Evolutionary conservation across 2,888 invertebrate genomes (phyloP).

Genomic region (Pseudeuparius sepicola): DNA sequence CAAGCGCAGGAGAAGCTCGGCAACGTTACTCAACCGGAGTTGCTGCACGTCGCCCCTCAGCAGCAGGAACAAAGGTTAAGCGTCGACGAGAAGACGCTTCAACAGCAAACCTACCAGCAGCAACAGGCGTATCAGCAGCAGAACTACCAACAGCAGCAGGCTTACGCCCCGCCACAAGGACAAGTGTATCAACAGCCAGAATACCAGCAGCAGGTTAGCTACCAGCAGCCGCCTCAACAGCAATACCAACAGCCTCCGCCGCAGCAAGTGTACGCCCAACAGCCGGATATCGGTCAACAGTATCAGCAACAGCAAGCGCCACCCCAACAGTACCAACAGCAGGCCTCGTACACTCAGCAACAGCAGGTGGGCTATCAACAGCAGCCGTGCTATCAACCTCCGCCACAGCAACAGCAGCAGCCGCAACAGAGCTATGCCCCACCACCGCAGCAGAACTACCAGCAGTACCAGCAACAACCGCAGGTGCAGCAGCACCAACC

Average conservation of each 20-base stretch:
- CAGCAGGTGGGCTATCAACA: conserved; percentile 14
- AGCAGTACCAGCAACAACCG: conserved; percentile 38
- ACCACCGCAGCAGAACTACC: conserved; percentile 25
- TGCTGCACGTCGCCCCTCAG: conserved; percentile 28
- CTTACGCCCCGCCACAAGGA: conserved; percentile 1
- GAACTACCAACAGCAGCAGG: conserved; percentile 30
- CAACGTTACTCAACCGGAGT: conserved; percentile 31
- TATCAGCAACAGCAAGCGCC: not conserved
- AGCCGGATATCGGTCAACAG: not conserved
- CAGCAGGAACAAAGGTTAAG: conserved; percentile 13
- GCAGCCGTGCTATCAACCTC: conserved; percentile 10
- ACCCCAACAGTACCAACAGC: conserved; percentile 13
- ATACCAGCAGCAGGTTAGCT: conserved; percentile 19
- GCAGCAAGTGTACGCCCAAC: conserved; percentile 8
- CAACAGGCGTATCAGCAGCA: conserved; percentile 45
- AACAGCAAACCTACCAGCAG: conserved; percentile 29
- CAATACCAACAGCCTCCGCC: conserved; percentile 5
- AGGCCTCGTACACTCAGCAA: conserved; percentile 11
- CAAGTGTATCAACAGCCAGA: conserved; percentile 12
- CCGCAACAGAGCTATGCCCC: conserved; percentile 47
- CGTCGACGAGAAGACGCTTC: conserved; percentile 9
- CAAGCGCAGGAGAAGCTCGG: not conserved
- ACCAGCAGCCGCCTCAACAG: conserved; percentile 7
- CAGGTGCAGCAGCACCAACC: conserved; percentile 47
- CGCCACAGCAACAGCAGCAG: conserved; percentile 28